Percentiles rank a stretch among this genome's conserved stretches.
Conservation (phyloP, 2,797 vertebrate genomes). For the Muscicapa comitata region DNA sequence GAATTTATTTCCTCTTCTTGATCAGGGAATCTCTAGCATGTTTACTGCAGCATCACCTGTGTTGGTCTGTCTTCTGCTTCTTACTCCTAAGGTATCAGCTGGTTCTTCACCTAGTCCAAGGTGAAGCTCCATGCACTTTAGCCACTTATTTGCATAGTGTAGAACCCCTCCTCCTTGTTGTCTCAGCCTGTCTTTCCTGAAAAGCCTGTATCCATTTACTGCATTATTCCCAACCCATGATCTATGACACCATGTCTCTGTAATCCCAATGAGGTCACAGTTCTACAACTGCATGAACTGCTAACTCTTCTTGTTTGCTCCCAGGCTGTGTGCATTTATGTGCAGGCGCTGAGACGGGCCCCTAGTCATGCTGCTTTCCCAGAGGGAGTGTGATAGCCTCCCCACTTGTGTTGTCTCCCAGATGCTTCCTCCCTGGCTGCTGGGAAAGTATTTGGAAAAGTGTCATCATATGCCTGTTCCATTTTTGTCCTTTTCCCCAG, state of each 20-base stretch:
- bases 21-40: not conserved
- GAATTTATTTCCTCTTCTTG: not conserved
- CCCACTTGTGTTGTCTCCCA: not conserved
- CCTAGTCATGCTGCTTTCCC: not conserved
- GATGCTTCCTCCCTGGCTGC: not conserved
- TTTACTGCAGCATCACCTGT: not conserved
- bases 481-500: not conserved
- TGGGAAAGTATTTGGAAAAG: not conserved
- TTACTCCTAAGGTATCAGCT: not conserved
- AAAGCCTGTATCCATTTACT: constrained; percentile 7
- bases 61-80: not conserved
- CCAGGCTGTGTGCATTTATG: not conserved
- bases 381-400: not conserved
- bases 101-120: not conserved
- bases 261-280: not conserved
- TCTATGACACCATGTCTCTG: not conserved
- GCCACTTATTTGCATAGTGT: not conserved
- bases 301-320: not conserved
- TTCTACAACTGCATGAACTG: not conserved
- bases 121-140: not conserved
- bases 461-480: not conserved
- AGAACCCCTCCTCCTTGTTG: not conserved
- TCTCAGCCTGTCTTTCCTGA: constrained; percentile 24
- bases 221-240: not conserved
- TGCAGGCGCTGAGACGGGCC: not conserved